These are phyloP conservation scores for Eustalomyia histrio DNA, from an alignment of 2,888 invertebrate genomes.

Conservation along the genomic window DNA sequence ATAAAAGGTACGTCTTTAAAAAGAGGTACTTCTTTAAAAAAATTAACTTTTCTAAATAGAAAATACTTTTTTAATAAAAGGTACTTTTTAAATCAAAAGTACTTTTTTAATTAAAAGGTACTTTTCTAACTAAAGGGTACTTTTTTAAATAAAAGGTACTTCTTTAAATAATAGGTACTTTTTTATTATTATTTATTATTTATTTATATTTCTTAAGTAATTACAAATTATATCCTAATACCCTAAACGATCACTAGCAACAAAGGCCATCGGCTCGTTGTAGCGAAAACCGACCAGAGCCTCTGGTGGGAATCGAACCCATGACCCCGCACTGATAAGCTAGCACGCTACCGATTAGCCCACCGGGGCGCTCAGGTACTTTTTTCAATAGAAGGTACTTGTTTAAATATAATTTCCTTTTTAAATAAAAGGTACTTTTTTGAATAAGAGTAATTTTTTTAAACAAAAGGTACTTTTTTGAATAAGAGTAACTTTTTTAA, in stretches of 20 bases:
- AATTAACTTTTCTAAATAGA: neutral
- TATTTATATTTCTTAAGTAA: no score
- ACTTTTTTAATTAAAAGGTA: neutral
- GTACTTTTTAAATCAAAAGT: neutral
- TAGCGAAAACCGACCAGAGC: no score
- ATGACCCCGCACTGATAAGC: no score
- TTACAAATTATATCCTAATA: no score
- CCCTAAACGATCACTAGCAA: no score
- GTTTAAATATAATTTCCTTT: neutral
- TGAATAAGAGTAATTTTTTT: neutral
- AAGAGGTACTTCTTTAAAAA: no score
- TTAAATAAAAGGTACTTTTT: neutral
- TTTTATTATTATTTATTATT: no score
- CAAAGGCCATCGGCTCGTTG: no score
- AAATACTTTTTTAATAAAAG: neutral
- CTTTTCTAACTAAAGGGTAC: neutral
- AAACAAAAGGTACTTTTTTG: neutral
- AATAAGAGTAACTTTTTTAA: neutral
- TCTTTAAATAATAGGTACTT: neutral
- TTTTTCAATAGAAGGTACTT: neutral
- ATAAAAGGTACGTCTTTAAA: no score
- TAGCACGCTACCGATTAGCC: no score
- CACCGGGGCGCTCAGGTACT: no score
- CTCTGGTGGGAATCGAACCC: no score
- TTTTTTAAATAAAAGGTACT: neutral